These are phyloP conservation scores for Resseliella maxima DNA, from an alignment of 2,888 invertebrate genomes.

Conservation along the genomic window DNA sequence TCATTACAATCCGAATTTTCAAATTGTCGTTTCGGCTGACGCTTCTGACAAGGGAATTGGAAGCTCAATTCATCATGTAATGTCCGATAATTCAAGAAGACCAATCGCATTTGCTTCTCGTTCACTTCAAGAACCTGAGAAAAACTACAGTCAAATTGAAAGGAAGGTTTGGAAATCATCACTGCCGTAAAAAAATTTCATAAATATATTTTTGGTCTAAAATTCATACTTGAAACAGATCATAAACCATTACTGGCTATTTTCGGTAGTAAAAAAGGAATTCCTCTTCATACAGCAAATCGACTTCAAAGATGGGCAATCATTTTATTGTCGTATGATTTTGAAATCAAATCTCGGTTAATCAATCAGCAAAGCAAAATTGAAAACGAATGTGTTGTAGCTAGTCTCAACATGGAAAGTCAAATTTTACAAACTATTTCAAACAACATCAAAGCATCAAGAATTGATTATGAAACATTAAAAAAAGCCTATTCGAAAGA, in stretches of 20 bases:
- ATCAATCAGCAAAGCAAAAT: slow-evolving; percentile 56
- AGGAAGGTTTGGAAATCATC: slow-evolving; percentile 61
- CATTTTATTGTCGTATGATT: slow-evolving; percentile 60
- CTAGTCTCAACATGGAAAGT: background rate
- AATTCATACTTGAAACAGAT: slow-evolving; percentile 61
- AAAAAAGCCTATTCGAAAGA: too few species aligned
- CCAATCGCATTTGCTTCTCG: slow-evolving; percentile 9
- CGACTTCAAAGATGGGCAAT: slow-evolving; percentile 61
- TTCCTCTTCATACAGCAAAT: too few species aligned
- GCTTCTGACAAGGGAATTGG: slow-evolving; percentile 10
- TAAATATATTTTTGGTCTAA: slow-evolving; percentile 60
- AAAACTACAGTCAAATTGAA: too few species aligned
- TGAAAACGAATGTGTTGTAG: background rate
- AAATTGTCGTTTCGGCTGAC: background rate
- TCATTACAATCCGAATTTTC: too few species aligned
- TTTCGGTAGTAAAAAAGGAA: too few species aligned
- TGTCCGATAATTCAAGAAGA: background rate
- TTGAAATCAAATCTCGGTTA: slow-evolving; percentile 60
- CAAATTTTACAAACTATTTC: too few species aligned
- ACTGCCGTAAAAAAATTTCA: slow-evolving; percentile 60
- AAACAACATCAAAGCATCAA: too few species aligned
- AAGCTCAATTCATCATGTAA: background rate
- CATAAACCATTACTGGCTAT: slow-evolving; percentile 60
- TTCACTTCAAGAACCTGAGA: too few species aligned
- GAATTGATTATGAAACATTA: too few species aligned